Evolutionary conservation across 2,797 vertebrate species (phyloP).

Genomic region (Arrhamphus sclerolepis): DNA sequence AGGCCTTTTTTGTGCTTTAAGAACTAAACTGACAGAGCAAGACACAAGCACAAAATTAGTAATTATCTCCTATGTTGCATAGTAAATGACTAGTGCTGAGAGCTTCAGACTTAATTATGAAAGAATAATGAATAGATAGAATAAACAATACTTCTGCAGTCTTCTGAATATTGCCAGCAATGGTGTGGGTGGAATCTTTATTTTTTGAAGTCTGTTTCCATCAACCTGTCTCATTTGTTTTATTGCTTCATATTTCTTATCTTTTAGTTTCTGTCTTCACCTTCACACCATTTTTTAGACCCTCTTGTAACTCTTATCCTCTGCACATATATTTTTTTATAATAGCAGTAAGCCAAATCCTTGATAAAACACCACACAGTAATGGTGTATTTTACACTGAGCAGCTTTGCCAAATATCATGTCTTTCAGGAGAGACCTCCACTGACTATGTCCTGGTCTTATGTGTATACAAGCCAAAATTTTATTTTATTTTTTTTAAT

Average conservation of each 20-base stretch:
- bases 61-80: conserved; percentile 41
- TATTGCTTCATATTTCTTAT: background rate
- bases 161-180: conserved; percentile 14
- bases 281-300: background rate
- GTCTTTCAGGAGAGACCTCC: too few species aligned
- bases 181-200: conserved; percentile 25
- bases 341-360: too few species aligned
- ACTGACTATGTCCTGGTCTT: too few species aligned
- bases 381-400: too few species aligned
- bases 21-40: conserved; percentile 57
- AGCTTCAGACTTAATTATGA: conserved; percentile 43
- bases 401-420: too few species aligned
- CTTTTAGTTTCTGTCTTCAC: background rate
- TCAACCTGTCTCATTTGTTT: conserved; percentile 30
- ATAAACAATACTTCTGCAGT: conserved; percentile 32
- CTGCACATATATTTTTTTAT: background rate
- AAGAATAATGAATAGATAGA: conserved; percentile 42
- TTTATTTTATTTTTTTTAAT: too few species aligned
- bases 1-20: conserved; percentile 59
- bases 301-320: background rate
- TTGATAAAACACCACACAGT: too few species aligned
- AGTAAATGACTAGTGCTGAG: conserved; percentile 39
- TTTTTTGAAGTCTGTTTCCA: conserved; percentile 17
- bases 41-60: conserved; percentile 55
- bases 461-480: background rate